Evolutionary conservation across 2,113 vertebrate genomes (phyloP), one percentile per base, ranked within the genome.

Genomic region (Actinemys pallida): DNA sequence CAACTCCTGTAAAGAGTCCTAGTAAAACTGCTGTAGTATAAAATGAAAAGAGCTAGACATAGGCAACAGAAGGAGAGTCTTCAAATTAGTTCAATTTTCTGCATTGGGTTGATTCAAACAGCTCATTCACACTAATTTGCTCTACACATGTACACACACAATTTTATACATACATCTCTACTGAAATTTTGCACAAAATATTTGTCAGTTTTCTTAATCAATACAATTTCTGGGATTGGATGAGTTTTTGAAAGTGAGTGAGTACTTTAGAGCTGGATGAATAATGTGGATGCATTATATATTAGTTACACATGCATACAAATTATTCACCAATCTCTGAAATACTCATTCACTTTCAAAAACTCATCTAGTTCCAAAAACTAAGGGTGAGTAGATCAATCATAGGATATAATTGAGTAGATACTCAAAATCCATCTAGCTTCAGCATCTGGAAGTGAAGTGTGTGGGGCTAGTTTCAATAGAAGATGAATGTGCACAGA

Each of bases 391-490:
- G 83, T 11, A 86, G 54, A 79, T 96, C 0, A 0, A 56, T 92
- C 88, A 80, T 24, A 31, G 69, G 88, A 87, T 24, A 92, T 42
- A 95, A 92, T n/a, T 76, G 59, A 93, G 75, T 11, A 79, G 84
- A n/a, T 87, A 87, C 19, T 81, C 39, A 79, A 91, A 96, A 95
- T 93, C 86, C 84, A 54, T 92, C 86, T 87, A 90, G 10, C 10
- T 90, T 94, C 80, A 82, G 78, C 80, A 87, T 81, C 82, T 96
- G 75, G 80, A 95, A 87, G 86, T 91, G 79, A 94, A 93, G 82
- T 52, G 75, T 83, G 81, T 54, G 75, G 16, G 94, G 59, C 8
- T 83, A 6, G 47, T 87, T 95, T 95, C 56, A 84, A 54, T 45
- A 92, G 50, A 87, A 90, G 56, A 88, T 35, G n/a, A 53, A 90